These are phyloP conservation scores for Varroa destructor DNA, from an alignment of 1,140 invertebrate genomes.

Conservation along the genomic window DNA sequence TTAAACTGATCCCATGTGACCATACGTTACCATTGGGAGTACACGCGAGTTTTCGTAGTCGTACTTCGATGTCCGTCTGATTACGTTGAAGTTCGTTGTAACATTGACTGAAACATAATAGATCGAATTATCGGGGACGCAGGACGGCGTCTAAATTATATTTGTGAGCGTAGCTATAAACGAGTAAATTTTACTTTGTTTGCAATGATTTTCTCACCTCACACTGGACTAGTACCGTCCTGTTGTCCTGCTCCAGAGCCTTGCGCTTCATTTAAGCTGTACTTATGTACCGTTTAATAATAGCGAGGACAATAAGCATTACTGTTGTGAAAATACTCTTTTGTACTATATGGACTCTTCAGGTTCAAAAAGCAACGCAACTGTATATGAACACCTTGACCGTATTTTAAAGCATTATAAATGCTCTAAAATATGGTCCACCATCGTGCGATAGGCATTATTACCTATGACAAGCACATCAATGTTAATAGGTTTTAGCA, in stretches of 20 bases:
- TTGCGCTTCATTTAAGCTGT: too few species aligned
- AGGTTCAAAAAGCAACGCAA: too few species aligned
- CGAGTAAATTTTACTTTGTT: neutral
- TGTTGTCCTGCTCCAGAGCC: neutral
- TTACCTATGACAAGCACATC: too few species aligned
- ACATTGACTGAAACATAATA: neutral
- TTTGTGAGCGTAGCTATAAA: neutral
- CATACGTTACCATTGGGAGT: neutral
- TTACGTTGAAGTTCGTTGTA: constrained; percentile 14
- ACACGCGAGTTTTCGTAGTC: neutral
- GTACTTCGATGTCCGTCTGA: neutral
- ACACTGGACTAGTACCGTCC: neutral
- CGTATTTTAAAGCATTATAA: too few species aligned
- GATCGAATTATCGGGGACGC: neutral
- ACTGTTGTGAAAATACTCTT: too few species aligned
- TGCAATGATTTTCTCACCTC: neutral
- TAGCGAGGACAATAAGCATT: too few species aligned
- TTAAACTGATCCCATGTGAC: too few species aligned
- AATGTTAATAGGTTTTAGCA: neutral
- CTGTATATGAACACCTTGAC: too few species aligned
- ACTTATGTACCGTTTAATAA: too few species aligned
- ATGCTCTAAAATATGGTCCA: too few species aligned
- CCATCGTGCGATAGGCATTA: too few species aligned
- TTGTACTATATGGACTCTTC: too few species aligned
- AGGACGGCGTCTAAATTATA: neutral